Base-by-base conservation (phyloP, 2,113 vertebrate genomes). In the Cyprinodon variegatus region DNA sequence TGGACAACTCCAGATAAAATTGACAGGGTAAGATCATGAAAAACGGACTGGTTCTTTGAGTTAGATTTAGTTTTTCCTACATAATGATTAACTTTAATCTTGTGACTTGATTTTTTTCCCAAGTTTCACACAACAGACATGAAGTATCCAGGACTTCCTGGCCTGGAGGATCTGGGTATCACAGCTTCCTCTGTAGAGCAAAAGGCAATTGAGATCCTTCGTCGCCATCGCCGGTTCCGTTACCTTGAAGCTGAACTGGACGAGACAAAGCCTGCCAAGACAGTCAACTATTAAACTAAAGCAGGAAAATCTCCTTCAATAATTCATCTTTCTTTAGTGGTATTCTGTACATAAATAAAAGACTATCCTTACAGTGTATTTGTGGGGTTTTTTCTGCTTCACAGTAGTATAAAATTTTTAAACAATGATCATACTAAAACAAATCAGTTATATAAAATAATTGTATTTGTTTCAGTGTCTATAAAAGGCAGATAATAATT, bases 1-100 rank as follows among this genome's bases (percentile, higher is more conserved):
- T 98, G 96, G 97, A 94, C 93, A 39, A 95, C 95, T 0, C 93
- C 95, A 66, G 98, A 99, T 86, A 99, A 98, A 94, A 89, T 99
- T 3, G 95, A 98, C 22, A 93, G 96, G 93, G 98, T 99, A 91
- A 84, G 74, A 79, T 20, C 60, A 40, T 15, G 5, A 69, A 48
- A 13, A 37, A 1, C 17, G 15, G 36, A 62, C 36, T 6, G 45
- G 20, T 12, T 1, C 2, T 20, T 68, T 50, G 66, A 11, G 50
- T 67, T 5, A 48, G 36, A 36, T 14, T 41, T 12, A 57, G 20
- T 17, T 11, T 53, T 3, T 3, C 4, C 11, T 41, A 17, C 48
- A 8, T 17, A 36, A 29, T n/a, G 12, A n/a, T 2, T 37, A 62
- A 63, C 3, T 36, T 9, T 14, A 39, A 22, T 4, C 3, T 10